Conservation (phyloP, 1,140 invertebrate genomes). For the Panulirus ornatus region DNA sequence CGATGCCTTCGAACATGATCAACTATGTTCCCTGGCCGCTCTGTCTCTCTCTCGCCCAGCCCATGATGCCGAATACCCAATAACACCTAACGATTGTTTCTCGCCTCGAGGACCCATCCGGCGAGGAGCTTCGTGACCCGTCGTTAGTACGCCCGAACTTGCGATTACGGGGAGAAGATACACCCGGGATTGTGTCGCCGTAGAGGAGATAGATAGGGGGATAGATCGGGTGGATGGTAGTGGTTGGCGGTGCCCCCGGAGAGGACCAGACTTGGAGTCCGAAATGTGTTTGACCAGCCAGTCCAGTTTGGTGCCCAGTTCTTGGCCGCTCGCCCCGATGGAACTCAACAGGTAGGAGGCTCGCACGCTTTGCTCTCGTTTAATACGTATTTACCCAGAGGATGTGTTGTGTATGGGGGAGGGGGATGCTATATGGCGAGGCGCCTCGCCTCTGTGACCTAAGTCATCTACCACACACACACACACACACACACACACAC, state of each 20-base stretch:
- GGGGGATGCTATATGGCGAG: no score
- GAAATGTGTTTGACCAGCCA: slow-evolving; percentile 55
- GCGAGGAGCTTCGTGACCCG: no score
- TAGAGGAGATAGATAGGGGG: background rate
- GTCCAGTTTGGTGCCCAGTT: slow-evolving; percentile 59
- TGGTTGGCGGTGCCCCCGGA: background rate
- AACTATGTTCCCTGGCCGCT: slow-evolving; percentile 57
- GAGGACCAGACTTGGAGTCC: slow-evolving; percentile 40
- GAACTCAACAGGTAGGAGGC: slow-evolving; percentile 56
- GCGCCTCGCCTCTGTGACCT: background rate
- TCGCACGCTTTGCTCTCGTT: background rate
- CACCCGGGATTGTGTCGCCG: no score
- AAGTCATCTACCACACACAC: background rate
- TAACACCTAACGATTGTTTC: no score
- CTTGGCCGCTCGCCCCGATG: background rate
- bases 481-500: background rate
- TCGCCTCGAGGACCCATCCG: no score
- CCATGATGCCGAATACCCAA: background rate
- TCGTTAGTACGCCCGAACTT: no score
- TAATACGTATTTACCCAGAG: slow-evolving; percentile 5
- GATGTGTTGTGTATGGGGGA: background rate
- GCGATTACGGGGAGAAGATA: no score
- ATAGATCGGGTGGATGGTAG: background rate
- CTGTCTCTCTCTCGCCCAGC: slow-evolving; percentile 42
- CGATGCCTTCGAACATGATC: slow-evolving; percentile 51